Percentiles rank a stretch among this genome's conserved stretches.
Evolutionary conservation across 2,797 vertebrate species (phyloP).

Genomic region (Rhynchonycteris naso): DNA sequence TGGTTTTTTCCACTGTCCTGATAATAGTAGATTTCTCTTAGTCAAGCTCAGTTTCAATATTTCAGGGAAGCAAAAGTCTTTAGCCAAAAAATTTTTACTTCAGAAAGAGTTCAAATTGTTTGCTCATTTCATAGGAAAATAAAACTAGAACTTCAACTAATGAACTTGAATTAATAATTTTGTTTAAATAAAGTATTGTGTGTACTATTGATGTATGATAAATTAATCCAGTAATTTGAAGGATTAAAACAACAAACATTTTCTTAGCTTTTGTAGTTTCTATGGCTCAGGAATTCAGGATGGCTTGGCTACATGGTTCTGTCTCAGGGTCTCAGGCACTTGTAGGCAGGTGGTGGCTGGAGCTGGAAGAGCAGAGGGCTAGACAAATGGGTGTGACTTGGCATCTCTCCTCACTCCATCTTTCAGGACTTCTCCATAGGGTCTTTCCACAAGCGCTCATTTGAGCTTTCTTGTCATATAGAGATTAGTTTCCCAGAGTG

Average conservation of each 20-base stretch:
- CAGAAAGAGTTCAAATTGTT: conserved; percentile 25
- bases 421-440: not conserved
- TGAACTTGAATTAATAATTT: not conserved
- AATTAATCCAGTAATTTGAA: not conserved
- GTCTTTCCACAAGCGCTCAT: not conserved
- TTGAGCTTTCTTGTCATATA: not conserved
- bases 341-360: not conserved
- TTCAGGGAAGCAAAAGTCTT: conserved; percentile 22
- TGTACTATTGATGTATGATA: not conserved
- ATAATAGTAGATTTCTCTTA: conserved; percentile 32
- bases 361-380: not conserved
- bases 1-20: not conserved
- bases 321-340: not conserved
- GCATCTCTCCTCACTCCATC: not conserved
- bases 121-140: not conserved
- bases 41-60: not conserved
- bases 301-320: not conserved
- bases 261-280: not conserved
- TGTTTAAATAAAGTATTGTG: not conserved
- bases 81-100: conserved; percentile 17
- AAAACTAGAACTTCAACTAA: conserved; percentile 5
- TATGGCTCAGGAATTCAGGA: conserved; percentile 18
- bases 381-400: not conserved
- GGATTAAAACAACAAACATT: not conserved
- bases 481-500: not conserved